Conservation (phyloP, 30 jellyfish, hydroid and myxozoan genomes). For the Haliclystus octoradiatus region DNA sequence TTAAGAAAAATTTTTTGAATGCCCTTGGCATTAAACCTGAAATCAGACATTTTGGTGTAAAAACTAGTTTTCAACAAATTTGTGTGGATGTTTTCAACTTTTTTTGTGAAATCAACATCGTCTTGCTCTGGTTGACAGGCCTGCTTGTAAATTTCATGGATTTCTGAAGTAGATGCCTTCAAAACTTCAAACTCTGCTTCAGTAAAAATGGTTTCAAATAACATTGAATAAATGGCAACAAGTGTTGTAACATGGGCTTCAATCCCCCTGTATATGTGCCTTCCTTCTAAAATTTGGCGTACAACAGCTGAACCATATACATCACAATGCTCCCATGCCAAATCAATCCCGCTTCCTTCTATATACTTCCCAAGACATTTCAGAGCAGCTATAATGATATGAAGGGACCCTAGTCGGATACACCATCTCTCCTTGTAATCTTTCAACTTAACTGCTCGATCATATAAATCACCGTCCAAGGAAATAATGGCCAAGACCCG, state of each 20-base stretch:
- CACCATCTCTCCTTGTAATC: constrained; percentile 11
- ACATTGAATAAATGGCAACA: background rate
- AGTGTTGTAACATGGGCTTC: constrained; percentile 25
- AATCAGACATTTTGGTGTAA: background rate
- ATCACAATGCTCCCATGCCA: constrained; percentile 13
- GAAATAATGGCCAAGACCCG: constrained; percentile 4
- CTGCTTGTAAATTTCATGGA: background rate
- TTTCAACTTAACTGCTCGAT: constrained; percentile 10
- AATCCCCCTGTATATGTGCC: constrained; percentile 24
- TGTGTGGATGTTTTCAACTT: background rate
- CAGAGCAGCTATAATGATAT: constrained; percentile 15
- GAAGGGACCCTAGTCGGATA: constrained; percentile 31
- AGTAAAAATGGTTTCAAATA: background rate
- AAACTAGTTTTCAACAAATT: background rate
- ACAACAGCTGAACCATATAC: constrained; percentile 31
- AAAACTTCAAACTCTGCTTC: background rate
- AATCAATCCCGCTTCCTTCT: constrained; percentile 38
- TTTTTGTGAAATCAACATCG: background rate
- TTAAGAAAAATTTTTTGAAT: background rate
- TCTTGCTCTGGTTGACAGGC: background rate
- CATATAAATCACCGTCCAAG: constrained; percentile 13
- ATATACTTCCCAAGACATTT: constrained; percentile 33
- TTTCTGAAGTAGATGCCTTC: background rate
- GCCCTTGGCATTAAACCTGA: background rate
- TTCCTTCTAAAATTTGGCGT: constrained; percentile 26